These are phyloP conservation scores for Gallinago media DNA, from an alignment of 2,113 vertebrate genomes.

Conservation along the genomic window DNA sequence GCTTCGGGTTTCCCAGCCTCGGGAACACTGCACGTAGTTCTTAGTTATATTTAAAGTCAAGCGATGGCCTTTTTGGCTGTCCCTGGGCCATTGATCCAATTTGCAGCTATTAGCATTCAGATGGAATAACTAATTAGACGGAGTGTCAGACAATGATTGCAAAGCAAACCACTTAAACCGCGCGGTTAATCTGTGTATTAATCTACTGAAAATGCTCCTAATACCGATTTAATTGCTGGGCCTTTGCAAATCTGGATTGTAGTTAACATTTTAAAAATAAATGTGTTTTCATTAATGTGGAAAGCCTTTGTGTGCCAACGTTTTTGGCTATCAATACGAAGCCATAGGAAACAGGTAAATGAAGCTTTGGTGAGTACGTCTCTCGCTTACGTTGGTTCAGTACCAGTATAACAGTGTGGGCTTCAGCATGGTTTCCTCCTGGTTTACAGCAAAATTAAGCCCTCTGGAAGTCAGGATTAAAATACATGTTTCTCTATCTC, in stretches of 20 bases:
- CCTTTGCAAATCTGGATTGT: conserved; percentile 46
- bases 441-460: neutral
- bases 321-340: neutral
- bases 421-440: neutral
- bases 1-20: neutral
- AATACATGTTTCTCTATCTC: neutral
- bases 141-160: conserved; percentile 14
- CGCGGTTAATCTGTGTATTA: neutral
- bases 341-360: neutral
- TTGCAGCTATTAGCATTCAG: conserved; percentile 69
- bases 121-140: conserved; percentile 46
- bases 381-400: neutral
- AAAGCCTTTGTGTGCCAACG: neutral
- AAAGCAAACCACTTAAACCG: conserved; percentile 12
- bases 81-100: conserved; percentile 59
- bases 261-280: conserved; percentile 34
- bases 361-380: neutral
- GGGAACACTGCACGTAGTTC: neutral
- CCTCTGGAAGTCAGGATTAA: neutral
- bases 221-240: conserved; percentile 63
- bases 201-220: conserved; percentile 33
- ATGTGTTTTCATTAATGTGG: neutral
- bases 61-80: neutral
- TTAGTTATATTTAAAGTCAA: conserved; percentile 9
- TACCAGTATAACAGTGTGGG: neutral